Evolutionary conservation across 2,888 invertebrate species (phyloP).

Genomic region (Hemistola chrysoprasaria): DNA sequence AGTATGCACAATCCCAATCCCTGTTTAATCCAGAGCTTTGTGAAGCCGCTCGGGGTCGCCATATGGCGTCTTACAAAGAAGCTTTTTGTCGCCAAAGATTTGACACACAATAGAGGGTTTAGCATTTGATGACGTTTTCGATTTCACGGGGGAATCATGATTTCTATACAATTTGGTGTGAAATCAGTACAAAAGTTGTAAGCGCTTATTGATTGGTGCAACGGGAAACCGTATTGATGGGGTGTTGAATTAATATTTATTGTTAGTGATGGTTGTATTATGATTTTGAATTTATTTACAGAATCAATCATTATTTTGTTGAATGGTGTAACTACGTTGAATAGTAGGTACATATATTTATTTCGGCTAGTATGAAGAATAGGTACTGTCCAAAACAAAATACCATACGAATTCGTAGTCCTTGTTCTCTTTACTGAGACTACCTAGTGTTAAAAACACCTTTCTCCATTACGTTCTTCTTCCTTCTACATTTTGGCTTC

Average conservation of each 20-base stretch:
- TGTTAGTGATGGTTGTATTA: conserved; percentile 17
- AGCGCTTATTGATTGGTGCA: conserved; percentile 47
- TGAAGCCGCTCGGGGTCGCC: conserved; percentile 43
- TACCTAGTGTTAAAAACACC: no score
- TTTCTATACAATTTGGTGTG: conserved; percentile 59
- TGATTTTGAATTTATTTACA: conserved; percentile 33
- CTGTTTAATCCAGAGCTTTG: conserved; percentile 66
- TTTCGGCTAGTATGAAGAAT: no score
- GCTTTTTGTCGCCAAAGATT: conserved; percentile 43
- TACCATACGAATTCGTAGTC: no score
- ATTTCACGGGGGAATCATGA: conserved; percentile 50
- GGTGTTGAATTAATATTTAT: conserved; percentile 35
- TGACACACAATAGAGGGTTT: conserved; percentile 56
- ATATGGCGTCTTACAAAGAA: conserved; percentile 73
- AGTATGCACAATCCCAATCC: conserved; percentile 33
- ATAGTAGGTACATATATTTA: no score
- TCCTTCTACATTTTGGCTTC: no score
- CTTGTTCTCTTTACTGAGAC: no score
- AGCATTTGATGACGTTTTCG: conserved; percentile 62
- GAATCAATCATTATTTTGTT: neutral
- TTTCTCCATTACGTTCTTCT: no score
- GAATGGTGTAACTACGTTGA: no score
- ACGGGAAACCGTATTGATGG: conserved; percentile 35
- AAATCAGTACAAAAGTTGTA: conserved; percentile 57
- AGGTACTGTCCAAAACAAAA: no score